phyloP scores from a whole-genome alignment of 2,797 vertebrate genomes.

The Manis crassicaudata region DNA sequence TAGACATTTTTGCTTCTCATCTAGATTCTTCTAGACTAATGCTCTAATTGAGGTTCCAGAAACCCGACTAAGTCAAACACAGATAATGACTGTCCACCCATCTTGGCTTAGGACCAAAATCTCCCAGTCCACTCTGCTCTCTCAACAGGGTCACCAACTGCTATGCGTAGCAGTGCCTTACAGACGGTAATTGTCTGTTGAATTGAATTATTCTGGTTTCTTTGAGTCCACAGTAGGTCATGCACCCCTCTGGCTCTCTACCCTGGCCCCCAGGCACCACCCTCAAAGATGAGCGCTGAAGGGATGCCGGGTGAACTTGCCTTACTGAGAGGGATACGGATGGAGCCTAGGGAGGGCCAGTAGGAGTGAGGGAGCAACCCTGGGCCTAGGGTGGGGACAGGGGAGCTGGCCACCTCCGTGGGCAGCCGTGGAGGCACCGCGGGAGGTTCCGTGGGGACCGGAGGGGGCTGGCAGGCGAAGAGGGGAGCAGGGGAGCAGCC shows the following conservation, averaged over 20 bases:
- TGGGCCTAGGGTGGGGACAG: not conserved
- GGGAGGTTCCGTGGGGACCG: not conserved
- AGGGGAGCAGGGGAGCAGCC: not conserved
- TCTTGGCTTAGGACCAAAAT: not conserved
- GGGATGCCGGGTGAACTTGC: not conserved
- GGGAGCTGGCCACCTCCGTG: too few species aligned
- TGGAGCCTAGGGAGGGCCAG: accelerated
- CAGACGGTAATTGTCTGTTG: not conserved
- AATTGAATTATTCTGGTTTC: not conserved
- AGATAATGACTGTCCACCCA: not conserved
- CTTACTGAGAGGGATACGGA: not conserved
- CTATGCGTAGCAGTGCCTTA: not conserved
- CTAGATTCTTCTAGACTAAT: slow-evolving; percentile 21
- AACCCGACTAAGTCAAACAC: not conserved
- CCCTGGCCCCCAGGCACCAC: not conserved
- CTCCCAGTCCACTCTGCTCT: not conserved
- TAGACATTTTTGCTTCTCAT: not conserved
- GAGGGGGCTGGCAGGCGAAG: not conserved
- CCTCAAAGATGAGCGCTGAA: not conserved
- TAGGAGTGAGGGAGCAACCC: not conserved
- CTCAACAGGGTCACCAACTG: not conserved
- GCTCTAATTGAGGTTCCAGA: not conserved
- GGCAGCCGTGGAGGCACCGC: too few species aligned
- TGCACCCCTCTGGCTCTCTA: not conserved
- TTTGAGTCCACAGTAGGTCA: not conserved